Conservation (phyloP, 2,113 vertebrate species). For the Oenanthe melanoleuca region DNA sequence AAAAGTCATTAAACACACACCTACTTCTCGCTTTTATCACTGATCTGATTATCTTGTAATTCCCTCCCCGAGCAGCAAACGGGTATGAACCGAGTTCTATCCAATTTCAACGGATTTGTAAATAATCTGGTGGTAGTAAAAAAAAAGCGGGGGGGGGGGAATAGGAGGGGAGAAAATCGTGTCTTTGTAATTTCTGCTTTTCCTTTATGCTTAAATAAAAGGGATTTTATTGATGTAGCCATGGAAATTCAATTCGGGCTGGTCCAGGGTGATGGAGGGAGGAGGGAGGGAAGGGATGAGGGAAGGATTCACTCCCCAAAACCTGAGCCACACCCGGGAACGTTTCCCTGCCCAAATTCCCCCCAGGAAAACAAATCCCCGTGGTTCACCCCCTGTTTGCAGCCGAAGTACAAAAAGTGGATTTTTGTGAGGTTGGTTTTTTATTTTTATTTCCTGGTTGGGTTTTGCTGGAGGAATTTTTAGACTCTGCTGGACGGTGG, state of each 20-base stretch:
- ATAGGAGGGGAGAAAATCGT: no score
- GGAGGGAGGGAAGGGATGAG: background rate
- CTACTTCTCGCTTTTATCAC: slow-evolving; percentile 1
- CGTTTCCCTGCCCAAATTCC: background rate
- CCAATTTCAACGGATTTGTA: slow-evolving; percentile 24
- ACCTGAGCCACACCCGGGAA: background rate
- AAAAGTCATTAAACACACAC: background rate
- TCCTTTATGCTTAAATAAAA: no score
- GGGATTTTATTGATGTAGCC: background rate
- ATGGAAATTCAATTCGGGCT: background rate
- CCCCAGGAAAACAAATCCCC: background rate
- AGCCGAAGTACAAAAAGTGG: background rate
- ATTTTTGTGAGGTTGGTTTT: background rate
- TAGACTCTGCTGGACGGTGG: no score
- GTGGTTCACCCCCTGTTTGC: background rate
- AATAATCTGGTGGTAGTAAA: background rate
- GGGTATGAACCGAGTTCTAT: background rate
- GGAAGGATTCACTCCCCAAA: background rate
- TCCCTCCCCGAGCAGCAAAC: background rate
- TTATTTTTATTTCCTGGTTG: background rate
- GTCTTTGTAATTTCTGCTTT: no score
- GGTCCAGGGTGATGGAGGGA: background rate
- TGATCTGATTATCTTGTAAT: slow-evolving; percentile 21
- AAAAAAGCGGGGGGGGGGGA: no score
- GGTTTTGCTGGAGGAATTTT: no score